Base-by-base conservation (phyloP, 1,140 invertebrate species). In the Nymphalis io region DNA sequence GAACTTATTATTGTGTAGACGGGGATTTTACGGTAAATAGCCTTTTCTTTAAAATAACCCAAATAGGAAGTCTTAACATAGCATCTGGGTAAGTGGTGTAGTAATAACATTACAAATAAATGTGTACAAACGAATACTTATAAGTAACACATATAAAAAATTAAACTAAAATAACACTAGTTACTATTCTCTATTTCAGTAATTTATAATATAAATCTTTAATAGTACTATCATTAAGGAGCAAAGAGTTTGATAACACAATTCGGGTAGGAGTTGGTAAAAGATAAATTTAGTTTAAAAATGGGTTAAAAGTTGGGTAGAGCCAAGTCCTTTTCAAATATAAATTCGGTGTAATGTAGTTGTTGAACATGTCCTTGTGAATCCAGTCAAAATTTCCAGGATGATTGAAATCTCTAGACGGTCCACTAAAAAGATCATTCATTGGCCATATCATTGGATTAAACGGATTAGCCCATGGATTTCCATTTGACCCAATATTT, bases 251-350 rank as follows among this genome's bases (percentile, higher is more conserved):
- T 33, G 27, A 5, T 33, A 33, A n/a, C 40, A 15, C 11, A 42
- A 42, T n/a, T n/a, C 13, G 4, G 13, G 13, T 15, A 42, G 40
- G 15, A 42, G 15, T 42, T 15, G 13, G 40, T 42, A 42, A 15
- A 42, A 42, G 3, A 42, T 0, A 42, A 15, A 42, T 42, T 42
- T n/a, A 42, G 1, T 42, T 42, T n/a, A 83, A 58, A 70, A 80
- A 82, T 5, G 80, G 82, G 62, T 82, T 74, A 42, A 80, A 83
- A 48, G 46, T 68, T 2, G 75, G 80, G 48, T 80, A 81, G 20
- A 77, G 48, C 78, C 78, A 82, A 8, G 38, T 10, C 15, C 77
- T 74, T 12, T 16, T 57, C 0, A 12, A 12, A 21, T 16, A 57
- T 64, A 27, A 60, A 61, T 63, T 39, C 44, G 63, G 18, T 53